Evolutionary conservation across 2,113 vertebrate genomes (phyloP), one percentile per base, ranked within the genome.

Genomic region (Lasiurus borealis): DNA sequence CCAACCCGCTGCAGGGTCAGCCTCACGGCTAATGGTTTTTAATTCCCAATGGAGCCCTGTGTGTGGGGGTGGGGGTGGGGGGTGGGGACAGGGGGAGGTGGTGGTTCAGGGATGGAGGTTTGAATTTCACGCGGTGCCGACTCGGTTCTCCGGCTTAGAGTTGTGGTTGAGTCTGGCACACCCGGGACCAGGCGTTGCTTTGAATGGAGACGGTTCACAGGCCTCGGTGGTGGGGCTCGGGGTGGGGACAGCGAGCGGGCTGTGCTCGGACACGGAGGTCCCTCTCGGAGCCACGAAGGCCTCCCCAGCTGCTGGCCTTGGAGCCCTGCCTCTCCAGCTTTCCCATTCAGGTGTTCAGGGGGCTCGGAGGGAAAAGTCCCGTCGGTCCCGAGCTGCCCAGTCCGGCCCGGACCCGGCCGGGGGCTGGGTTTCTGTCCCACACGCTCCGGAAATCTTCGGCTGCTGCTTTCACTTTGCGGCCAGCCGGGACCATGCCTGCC

Each of bases 201-300:
- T 92, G 94, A 93, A 92, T 87, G 95, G 34, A 54, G 85, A 64
- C 1, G 48, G n/a, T n/a, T n/a, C 46, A 0, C 46, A 29, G 92
- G 86, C 59, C 36, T 40, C 27, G 0, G 81, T 5, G 73, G 52
- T 4, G 0, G 16, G 16, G 36, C 1, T 0, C 62, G 12, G 27
- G 6, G 36, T 5, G 34, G 59, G 59, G 15, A 31, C 21, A 27
- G 46, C 31, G 29, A 15, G 29, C 12, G 36, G 68, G 57, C 76
- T 29, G 6, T 29, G 16, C 46, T 36, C 25, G 6, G 6, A 4
- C 21, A 0, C 6, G 52, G 29, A 18, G 13, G 40, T 62, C 6
- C 29, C 27, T 19, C 68, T 46, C 13, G 0, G 52, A 59, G n/a
- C 25, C 23, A 1, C 1, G 6, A 19, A 23, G 62, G 25, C 13